phyloP scores from a whole-genome alignment of 2,888 invertebrate species.

The Venustoraphidia nigricollis region DNA sequence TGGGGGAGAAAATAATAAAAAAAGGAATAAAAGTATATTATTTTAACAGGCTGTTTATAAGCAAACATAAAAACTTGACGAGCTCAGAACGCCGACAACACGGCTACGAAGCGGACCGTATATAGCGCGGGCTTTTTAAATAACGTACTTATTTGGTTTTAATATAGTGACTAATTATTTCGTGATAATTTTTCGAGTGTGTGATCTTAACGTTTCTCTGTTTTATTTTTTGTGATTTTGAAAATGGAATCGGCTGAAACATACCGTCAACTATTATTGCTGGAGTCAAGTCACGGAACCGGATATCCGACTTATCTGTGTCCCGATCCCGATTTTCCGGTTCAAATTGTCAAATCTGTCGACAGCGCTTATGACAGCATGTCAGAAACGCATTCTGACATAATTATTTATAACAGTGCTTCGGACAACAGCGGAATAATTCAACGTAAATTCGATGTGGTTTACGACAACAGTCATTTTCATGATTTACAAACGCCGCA shows the following conservation, averaged over 20 bases:
- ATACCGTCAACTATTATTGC: conserved; percentile 22
- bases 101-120: neutral
- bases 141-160: neutral
- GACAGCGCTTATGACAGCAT: neutral
- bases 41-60: neutral
- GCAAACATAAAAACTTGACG: neutral
- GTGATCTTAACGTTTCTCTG: neutral
- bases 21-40: neutral
- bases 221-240: conserved; percentile 3
- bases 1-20: neutral
- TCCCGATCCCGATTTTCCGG: neutral
- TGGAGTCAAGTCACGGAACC: conserved; percentile 13
- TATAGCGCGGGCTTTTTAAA: neutral
- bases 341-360: neutral
- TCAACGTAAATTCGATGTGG: too few relatives aligned
- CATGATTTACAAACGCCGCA: neutral
- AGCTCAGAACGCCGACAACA: neutral
- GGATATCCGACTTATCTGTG: conserved; percentile 1
- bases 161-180: neutral
- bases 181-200: neutral
- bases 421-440: too few relatives aligned
- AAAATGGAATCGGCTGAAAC: conserved; percentile 18
- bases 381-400: neutral
- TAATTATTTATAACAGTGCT: too few relatives aligned
- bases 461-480: neutral